phyloP scores from a whole-genome alignment of 2,888 invertebrate species.

The Hyppa rectilinea region DNA sequence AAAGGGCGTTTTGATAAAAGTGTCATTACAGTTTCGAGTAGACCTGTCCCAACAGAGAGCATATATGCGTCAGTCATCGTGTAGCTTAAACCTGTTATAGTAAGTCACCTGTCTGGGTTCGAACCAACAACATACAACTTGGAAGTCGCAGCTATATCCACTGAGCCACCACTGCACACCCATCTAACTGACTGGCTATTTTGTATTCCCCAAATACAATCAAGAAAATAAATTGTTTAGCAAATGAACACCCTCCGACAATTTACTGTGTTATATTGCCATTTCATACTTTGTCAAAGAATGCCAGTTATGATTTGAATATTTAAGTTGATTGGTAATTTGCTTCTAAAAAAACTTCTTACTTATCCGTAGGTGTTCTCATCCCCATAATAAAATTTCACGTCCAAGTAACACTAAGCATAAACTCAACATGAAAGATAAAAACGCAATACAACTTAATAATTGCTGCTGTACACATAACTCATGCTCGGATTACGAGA shows the following conservation, averaged over 20 bases:
- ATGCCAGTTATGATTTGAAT: neutral
- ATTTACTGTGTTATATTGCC: neutral
- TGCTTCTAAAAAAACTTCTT: neutral
- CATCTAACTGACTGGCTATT: neutral
- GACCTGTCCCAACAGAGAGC: no score
- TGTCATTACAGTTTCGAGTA: no score
- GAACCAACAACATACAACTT: no score
- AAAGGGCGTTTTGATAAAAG: no score
- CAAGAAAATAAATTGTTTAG: neutral
- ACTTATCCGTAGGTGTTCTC: no score
- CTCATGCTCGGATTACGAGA: conserved; percentile 58
- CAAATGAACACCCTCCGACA: neutral
- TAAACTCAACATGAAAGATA: conserved; percentile 43
- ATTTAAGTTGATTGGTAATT: neutral
- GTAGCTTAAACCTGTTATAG: no score
- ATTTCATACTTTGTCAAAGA: neutral
- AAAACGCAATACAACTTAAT: conserved; percentile 55
- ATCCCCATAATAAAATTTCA: neutral
- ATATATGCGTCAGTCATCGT: no score
- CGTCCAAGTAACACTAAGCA: neutral
- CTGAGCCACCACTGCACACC: no score
- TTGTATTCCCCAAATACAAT: no score
- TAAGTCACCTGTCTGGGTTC: no score
- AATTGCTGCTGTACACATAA: conserved; percentile 57
- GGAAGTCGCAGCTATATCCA: no score